phyloP scores from a whole-genome alignment of 2,113 vertebrate genomes.

The Seriola dumerili region DNA sequence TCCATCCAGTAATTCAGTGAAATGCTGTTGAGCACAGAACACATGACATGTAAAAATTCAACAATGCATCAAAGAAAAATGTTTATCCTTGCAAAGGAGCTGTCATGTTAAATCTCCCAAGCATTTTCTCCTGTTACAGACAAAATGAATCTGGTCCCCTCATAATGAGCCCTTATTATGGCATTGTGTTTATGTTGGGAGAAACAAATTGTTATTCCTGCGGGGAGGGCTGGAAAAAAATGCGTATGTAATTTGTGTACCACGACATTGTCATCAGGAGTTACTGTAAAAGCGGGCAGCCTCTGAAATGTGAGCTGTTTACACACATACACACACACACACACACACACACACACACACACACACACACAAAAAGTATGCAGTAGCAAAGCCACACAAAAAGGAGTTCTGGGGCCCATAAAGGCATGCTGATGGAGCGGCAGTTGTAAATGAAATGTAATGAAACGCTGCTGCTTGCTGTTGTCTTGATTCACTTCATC shows the following conservation, averaged over 20 bases:
- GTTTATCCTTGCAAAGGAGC: conserved; percentile 68
- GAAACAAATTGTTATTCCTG: conserved; percentile 74
- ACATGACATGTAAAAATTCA: conserved; percentile 53
- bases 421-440: conserved; percentile 52
- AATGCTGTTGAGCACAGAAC: conserved; percentile 42
- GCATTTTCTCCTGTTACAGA: conserved; percentile 68
- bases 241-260: conserved; percentile 69
- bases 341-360: conserved; percentile 40
- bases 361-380: conserved; percentile 29
- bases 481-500: conserved; percentile 52
- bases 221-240: conserved; percentile 58
- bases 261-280: conserved; percentile 66
- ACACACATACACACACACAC: conserved; percentile 40
- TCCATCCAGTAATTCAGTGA: conserved; percentile 31
- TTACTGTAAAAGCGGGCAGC: conserved; percentile 56
- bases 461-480: conserved; percentile 60
- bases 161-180: conserved; percentile 76
- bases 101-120: conserved; percentile 74
- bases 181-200: conserved; percentile 73
- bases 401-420: conserved; percentile 57
- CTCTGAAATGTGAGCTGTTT: conserved; percentile 63
- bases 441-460: conserved; percentile 67
- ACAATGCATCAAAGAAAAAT: conserved; percentile 70
- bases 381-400: conserved; percentile 55
- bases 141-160: conserved; percentile 72